Conservation (phyloP, 2,888 invertebrate species). For the Molanna angustata region DNA sequence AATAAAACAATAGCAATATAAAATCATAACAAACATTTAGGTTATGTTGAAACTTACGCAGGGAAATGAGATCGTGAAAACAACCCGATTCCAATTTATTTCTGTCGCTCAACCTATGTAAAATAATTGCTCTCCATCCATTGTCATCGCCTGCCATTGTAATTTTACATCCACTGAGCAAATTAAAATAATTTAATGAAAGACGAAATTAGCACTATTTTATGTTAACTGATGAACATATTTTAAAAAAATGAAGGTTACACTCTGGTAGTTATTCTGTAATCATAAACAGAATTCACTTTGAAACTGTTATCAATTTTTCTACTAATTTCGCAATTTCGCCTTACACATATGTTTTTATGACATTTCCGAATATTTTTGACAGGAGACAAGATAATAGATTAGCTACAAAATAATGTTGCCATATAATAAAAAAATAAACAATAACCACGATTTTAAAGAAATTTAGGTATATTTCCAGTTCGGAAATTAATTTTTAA, state of each 20-base stretch:
- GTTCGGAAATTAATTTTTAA: no score
- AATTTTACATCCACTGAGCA: no score
- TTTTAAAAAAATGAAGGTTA: no score
- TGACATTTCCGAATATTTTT: background rate
- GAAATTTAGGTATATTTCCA: no score
- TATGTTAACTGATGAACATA: background rate
- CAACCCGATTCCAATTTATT: conserved; percentile 72
- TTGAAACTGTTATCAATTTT: no score
- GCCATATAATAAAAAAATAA: no score
- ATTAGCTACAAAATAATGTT: no score
- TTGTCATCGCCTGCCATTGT: conserved; percentile 38
- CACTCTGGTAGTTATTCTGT: no score
- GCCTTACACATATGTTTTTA: background rate
- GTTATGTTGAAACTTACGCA: conserved; percentile 63
- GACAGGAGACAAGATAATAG: no score
- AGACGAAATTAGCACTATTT: background rate
- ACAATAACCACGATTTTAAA: no score
- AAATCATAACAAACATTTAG: conserved; percentile 24
- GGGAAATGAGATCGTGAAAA: conserved; percentile 76
- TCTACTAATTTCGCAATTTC: background rate
- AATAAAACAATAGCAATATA: background rate
- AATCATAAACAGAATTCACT: no score
- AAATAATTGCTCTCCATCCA: conserved; percentile 69
- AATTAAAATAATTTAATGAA: no score
- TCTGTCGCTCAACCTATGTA: conserved; percentile 67